Evolutionary conservation across 2,113 vertebrate species (phyloP).

Genomic region (Aptenodytes patagonicus): DNA sequence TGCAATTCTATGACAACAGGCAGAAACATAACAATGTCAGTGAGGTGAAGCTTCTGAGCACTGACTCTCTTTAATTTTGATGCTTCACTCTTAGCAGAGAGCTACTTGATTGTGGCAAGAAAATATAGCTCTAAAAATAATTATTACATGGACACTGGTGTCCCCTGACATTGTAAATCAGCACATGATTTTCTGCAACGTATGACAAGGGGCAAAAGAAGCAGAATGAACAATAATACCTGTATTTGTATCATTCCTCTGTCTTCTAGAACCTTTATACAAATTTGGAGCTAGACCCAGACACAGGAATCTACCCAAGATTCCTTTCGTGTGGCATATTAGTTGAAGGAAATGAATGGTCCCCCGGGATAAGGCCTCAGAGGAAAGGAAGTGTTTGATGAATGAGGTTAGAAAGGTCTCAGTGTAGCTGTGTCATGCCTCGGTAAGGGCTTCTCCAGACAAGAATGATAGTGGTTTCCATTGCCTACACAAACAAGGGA

Average conservation of each 20-base stretch:
- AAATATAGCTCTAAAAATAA: neutral
- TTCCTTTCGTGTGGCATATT: slow-evolving; percentile 43
- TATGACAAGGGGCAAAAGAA: neutral
- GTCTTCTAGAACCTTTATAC: neutral
- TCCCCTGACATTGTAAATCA: neutral
- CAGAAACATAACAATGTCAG: neutral
- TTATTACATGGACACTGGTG: neutral
- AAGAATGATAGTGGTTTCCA: slow-evolving; percentile 43
- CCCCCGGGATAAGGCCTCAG: slow-evolving; percentile 23
- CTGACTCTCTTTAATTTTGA: neutral
- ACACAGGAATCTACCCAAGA: slow-evolving; percentile 48
- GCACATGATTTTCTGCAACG: neutral
- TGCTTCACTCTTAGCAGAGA: neutral
- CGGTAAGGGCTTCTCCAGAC: slow-evolving; percentile 36
- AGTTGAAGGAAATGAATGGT: slow-evolving; percentile 51
- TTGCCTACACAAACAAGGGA: slow-evolving; percentile 39
- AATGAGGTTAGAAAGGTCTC: slow-evolving; percentile 53
- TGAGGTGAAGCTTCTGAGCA: neutral
- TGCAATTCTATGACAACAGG: neutral
- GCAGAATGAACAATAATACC: neutral
- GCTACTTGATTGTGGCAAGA: neutral
- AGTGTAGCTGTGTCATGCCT: slow-evolving; percentile 41
- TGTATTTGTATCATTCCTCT: neutral
- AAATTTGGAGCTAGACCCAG: neutral
- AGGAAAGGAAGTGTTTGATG: slow-evolving; percentile 58